Conservation (phyloP, 2,888 invertebrate genomes). For the Tenthredo scrophulariae region DNA sequence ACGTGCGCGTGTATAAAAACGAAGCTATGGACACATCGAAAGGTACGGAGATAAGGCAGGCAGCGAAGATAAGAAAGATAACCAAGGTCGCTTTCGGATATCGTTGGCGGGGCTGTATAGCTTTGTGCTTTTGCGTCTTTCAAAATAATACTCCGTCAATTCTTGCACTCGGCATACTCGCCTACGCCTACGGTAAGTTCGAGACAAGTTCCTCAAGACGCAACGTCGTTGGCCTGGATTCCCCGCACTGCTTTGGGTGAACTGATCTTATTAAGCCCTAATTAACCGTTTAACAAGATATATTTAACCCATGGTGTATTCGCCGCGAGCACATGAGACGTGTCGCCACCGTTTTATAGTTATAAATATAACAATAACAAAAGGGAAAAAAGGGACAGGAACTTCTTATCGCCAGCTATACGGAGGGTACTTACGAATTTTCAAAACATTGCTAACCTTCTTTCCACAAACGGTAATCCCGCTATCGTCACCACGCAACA, state of each 20-base stretch:
- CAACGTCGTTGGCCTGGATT: constrained; percentile 68
- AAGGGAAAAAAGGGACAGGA: neutral
- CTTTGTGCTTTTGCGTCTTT: constrained; percentile 41
- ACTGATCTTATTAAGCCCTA: constrained; percentile 73
- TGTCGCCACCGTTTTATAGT: constrained; percentile 44
- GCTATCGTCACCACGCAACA: neutral
- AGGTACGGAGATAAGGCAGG: neutral
- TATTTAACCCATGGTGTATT: constrained; percentile 69
- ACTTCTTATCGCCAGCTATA: neutral
- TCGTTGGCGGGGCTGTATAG: constrained; percentile 17
- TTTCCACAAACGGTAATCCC: neutral
- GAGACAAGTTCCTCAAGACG: constrained; percentile 52
- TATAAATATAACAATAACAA: constrained; percentile 39
- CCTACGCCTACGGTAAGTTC: constrained; percentile 54
- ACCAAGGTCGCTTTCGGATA: constrained; percentile 40
- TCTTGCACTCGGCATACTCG: constrained; percentile 41
- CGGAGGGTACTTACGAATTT: neutral
- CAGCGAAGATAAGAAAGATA: constrained; percentile 7
- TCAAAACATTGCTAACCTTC: neutral
- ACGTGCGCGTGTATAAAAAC: neutral
- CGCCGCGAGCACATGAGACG: constrained; percentile 47
- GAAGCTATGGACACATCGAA: neutral
- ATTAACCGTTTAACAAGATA: constrained; percentile 75
- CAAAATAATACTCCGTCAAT: constrained; percentile 38
- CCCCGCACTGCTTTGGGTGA: constrained; percentile 65